These are phyloP conservation scores for Pollachius pollachius DNA, from an alignment of 2,113 vertebrate species.

Conservation along the genomic window DNA sequence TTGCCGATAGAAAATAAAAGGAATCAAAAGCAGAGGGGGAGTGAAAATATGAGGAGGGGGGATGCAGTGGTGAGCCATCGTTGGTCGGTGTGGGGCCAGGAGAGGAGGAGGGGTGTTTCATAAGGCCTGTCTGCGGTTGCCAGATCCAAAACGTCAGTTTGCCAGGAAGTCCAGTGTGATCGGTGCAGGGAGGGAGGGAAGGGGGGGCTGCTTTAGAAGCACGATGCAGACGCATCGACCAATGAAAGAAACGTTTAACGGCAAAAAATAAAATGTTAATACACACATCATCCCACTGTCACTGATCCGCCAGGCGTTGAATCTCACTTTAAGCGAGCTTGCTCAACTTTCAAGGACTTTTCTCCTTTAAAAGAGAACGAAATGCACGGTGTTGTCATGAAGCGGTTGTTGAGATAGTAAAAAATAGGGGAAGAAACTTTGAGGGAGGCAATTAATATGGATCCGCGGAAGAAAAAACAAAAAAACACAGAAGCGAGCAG, in stretches of 20 bases:
- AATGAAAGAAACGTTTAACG: conserved; percentile 2
- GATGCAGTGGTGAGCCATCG: conserved; percentile 26
- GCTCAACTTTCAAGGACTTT: conserved; percentile 10
- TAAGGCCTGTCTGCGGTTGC: conserved; percentile 23
- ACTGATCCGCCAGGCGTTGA: conserved; percentile 5
- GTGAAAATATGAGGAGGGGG: conserved; percentile 6
- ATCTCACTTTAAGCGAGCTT: conserved; percentile 25
- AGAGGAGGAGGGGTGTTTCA: conserved; percentile 53
- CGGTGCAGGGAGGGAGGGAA: conserved; percentile 15
- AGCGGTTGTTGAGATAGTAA: no score
- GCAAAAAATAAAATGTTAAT: conserved; percentile 6
- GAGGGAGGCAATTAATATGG: neutral
- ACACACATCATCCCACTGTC: conserved; percentile 18
- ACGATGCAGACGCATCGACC: conserved; percentile 13
- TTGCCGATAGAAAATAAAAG: neutral
- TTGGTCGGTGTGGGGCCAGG: conserved; percentile 31
- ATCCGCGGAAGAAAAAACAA: neutral
- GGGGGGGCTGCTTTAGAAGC: neutral
- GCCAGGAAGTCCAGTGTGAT: conserved; percentile 38
- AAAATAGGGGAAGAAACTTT: neutral
- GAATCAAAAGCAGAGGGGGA: conserved; percentile 1
- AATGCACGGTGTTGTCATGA: no score
- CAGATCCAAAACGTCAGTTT: conserved; percentile 17
- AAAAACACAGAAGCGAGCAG: neutral
- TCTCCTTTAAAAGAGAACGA: neutral